Evolutionary conservation across 2,888 invertebrate species (phyloP).

Genomic region (Orthonevra nobilis): DNA sequence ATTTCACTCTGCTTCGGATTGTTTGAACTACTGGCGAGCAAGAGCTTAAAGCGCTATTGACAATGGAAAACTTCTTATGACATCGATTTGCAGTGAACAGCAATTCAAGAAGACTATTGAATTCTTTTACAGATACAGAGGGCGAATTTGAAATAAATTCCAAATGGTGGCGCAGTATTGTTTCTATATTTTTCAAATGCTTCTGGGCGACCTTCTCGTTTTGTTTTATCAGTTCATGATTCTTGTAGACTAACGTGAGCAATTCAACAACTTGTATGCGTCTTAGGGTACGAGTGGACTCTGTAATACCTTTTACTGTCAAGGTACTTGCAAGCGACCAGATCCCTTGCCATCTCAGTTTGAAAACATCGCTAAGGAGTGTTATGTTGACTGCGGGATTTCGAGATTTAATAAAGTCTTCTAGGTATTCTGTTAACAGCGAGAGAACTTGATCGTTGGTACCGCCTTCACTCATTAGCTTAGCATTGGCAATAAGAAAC

Average conservation of each 20-base stretch:
- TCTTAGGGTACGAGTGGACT: conserved; percentile 84
- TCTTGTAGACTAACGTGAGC: conserved; percentile 84
- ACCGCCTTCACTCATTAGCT: conserved; percentile 58
- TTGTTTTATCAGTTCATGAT: conserved; percentile 76
- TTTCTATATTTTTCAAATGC: conserved; percentile 72
- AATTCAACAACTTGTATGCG: conserved; percentile 86
- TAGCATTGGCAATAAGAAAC: conserved; percentile 73
- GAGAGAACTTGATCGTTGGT: conserved; percentile 65
- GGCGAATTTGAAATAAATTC: conserved; percentile 37
- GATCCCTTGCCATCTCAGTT: conserved; percentile 85
- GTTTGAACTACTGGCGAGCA: conserved; percentile 70
- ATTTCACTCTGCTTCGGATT: conserved; percentile 72
- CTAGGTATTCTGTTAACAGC: conserved; percentile 72
- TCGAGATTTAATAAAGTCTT: conserved; percentile 75
- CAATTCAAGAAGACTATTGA: conserved; percentile 72
- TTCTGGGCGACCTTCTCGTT: conserved; percentile 70
- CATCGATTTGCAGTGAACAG: conserved; percentile 71
- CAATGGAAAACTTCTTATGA: conserved; percentile 68
- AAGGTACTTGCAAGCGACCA: conserved; percentile 83
- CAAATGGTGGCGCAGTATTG: conserved; percentile 69
- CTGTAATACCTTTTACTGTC: conserved; percentile 83
- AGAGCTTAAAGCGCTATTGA: conserved; percentile 42
- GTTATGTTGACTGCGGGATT: conserved; percentile 82
- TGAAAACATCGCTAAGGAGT: conserved; percentile 84
- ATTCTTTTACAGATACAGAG: conserved; percentile 73